Percentiles rank a stretch among this genome's conserved stretches.
These are phyloP conservation scores for Podarcis muralis DNA, from an alignment of 2,113 vertebrate genomes.

Conservation along the genomic window DNA sequence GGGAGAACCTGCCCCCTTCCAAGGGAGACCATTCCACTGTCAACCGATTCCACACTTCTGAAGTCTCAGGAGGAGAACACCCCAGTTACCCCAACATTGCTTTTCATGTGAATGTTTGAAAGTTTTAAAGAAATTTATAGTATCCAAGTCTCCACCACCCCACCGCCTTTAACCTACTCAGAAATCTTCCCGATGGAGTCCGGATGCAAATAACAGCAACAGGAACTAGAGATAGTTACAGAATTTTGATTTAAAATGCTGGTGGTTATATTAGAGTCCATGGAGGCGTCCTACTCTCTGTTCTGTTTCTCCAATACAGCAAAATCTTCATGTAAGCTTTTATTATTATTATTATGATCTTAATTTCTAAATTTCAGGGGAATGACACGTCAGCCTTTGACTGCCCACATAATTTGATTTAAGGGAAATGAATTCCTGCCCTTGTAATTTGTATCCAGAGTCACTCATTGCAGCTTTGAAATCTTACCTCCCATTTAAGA, in stretches of 20 bases:
- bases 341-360: background rate
- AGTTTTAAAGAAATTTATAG: background rate
- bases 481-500: background rate
- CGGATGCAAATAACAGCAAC: background rate
- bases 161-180: background rate
- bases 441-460: fast-evolving
- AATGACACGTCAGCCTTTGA: background rate
- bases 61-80: background rate
- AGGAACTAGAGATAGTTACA: fast-evolving
- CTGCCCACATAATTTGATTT: background rate
- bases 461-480: background rate
- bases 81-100: background rate
- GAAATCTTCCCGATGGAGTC: background rate
- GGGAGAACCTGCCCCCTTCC: too few relatives aligned
- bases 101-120: background rate
- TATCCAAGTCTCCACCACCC: background rate
- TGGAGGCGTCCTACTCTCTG: background rate
- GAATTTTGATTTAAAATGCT: background rate
- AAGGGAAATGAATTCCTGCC: background rate
- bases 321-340: background rate
- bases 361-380: slow-evolving; percentile 14
- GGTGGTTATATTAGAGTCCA: too few relatives aligned
- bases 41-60: too few relatives aligned
- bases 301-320: background rate
- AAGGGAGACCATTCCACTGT: too few relatives aligned